phyloP scores from a whole-genome alignment of 1,140 invertebrate genomes.

The Megalopta genalis region DNA sequence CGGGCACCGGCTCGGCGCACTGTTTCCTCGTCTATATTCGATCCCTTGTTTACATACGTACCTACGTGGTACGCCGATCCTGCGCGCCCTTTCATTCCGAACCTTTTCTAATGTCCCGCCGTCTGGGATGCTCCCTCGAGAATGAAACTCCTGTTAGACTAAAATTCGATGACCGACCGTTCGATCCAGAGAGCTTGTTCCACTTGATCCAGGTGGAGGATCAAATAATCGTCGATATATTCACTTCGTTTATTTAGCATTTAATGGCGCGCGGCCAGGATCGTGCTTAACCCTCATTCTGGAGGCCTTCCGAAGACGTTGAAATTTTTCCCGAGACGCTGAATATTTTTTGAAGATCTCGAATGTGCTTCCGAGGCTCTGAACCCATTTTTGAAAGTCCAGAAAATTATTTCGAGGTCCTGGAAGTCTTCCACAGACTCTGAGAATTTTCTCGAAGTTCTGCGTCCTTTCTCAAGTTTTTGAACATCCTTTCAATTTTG shows the following conservation, averaged over 20 bases:
- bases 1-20: conserved; percentile 27
- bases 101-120: conserved; percentile 2
- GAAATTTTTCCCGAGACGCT: too few species aligned
- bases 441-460: too few species aligned
- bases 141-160: not conserved
- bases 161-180: not conserved
- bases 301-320: too few species aligned
- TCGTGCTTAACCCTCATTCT: too few species aligned
- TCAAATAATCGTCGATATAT: not conserved
- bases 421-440: not conserved
- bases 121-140: not conserved
- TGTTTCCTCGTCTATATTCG: conserved; percentile 53
- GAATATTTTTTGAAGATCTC: too few species aligned
- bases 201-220: too few species aligned
- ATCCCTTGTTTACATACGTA: conserved; percentile 66
- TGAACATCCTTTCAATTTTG: too few species aligned
- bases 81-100: conserved; percentile 19
- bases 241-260: not conserved
- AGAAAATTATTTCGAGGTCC: too few species aligned
- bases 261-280: too few species aligned
- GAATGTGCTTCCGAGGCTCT: too few species aligned
- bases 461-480: too few species aligned
- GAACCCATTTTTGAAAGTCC: too few species aligned
- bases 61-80: conserved; percentile 26
- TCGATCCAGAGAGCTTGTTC: not conserved